Evolutionary conservation across 2,113 vertebrate species (phyloP), one percentile per base, ranked within the genome.

Genomic region (Cinclus mexicanus): DNA sequence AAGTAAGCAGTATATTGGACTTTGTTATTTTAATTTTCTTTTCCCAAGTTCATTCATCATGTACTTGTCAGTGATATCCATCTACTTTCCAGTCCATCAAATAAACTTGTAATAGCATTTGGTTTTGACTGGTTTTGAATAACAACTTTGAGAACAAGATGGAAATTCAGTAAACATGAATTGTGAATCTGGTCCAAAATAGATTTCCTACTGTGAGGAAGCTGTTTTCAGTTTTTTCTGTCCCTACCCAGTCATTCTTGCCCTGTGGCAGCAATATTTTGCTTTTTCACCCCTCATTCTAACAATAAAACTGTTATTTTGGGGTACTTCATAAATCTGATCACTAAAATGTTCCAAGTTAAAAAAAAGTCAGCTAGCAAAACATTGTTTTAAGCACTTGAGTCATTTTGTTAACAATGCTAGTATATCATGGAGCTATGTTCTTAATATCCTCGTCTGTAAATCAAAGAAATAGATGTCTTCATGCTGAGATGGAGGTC

Each of bases 31-130:
- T 80, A n/a, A 86, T 95, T 92, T 93, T 90, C 76, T 92, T 95
- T 79, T 83, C 53, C 50, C n/a, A 82, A 47, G 47, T 82, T 83
- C 68, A 95, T 96, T 64, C 47, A 70, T 95, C 90, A 87, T 33
- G n/a, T 42, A 94, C 23, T 80, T 95, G 89, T 95, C 93, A 92
- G 60, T 72, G 35, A 83, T 70, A 93, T 79, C 79, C 69, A 78
- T 68, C 78, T 89, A 46, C 80, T 96, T 93, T 95, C 67, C 75
- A 95, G 90, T 89, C 80, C 50, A 86, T 90, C 90, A 96, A 63
- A 92, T 81, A 92, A 91, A 72, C 56, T 76, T 94, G 53, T 39
- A 84, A 90, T 76, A 90, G 28, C 68, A 83, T 90, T 94, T 95
- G 72, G 68, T 91, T 95, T 93, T 90, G 87, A 83, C 68, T 75